phyloP scores from a whole-genome alignment of 1,140 invertebrate genomes.

The Bombus haemorrhoidalis region DNA sequence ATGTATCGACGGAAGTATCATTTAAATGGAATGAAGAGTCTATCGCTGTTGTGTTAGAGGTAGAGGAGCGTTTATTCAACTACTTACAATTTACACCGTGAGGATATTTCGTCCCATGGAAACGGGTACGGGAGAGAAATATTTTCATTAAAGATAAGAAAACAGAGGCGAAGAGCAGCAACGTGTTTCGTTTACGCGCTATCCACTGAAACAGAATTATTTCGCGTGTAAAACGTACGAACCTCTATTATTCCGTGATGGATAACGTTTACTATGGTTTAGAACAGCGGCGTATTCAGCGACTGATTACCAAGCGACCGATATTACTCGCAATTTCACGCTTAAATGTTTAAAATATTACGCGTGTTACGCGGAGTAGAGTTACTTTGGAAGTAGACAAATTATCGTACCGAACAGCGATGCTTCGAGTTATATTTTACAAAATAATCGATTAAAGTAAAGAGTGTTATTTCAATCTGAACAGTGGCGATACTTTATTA shows the following conservation, averaged over 20 bases:
- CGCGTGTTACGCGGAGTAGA: background rate
- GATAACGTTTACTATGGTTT: background rate
- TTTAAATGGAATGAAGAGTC: too few species aligned
- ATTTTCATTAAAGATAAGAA: constrained; percentile 12
- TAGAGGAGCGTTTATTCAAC: background rate
- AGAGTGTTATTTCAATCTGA: too few species aligned
- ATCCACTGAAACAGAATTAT: background rate
- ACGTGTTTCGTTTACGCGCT: background rate
- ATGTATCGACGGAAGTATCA: background rate
- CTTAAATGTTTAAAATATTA: background rate
- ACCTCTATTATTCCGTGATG: background rate
- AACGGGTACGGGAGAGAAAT: background rate
- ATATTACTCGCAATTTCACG: background rate
- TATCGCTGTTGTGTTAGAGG: background rate
- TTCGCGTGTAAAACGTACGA: background rate
- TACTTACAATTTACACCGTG: background rate
- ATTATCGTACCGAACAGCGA: too few species aligned
- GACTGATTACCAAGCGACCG: background rate
- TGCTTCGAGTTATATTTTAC: too few species aligned
- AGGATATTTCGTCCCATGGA: too few species aligned
- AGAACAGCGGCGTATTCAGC: background rate
- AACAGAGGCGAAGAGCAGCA: background rate
- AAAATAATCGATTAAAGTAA: too few species aligned
- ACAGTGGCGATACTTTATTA: too few species aligned
- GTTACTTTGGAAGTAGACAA: background rate